These are phyloP conservation scores for Peromyscus nudipes DNA, from an alignment of 2,797 vertebrate genomes.

Conservation along the genomic window DNA sequence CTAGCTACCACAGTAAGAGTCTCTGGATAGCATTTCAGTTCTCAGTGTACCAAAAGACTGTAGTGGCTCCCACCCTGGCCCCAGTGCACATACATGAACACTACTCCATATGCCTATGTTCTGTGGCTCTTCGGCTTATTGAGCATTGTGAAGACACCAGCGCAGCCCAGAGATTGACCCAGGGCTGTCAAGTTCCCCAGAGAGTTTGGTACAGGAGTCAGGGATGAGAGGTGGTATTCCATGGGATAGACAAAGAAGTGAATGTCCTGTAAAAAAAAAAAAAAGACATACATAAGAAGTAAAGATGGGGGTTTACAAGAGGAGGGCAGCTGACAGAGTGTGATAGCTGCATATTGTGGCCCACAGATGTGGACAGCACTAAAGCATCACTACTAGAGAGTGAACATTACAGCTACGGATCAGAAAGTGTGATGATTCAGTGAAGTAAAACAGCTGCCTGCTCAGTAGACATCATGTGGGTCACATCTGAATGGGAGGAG, in stretches of 20 bases:
- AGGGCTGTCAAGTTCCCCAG: neutral
- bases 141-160: neutral
- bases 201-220: neutral
- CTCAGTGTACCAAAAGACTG: conserved; percentile 92
- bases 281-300: too few relatives aligned
- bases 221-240: neutral
- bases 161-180: neutral
- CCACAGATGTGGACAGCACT: neutral
- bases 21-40: conserved; percentile 77
- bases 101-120: conserved; percentile 91
- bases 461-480: neutral
- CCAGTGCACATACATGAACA: conserved; percentile 99
- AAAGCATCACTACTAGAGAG: neutral
- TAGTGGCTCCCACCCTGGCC: conserved; percentile 95
- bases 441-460: neutral
- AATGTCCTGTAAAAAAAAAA: neutral
- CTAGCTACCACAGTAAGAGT: neutral
- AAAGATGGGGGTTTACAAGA: neutral
- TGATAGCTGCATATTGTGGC: neutral
- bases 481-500: neutral
- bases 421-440: neutral
- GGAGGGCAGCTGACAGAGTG: too few relatives aligned
- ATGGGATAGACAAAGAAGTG: neutral
- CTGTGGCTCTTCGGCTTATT: neutral
- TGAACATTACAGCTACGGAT: neutral